Evolutionary conservation across 2,797 vertebrate genomes (phyloP), one percentile per base, ranked within the genome.

Genomic region (Zenarchopterus dispar): DNA sequence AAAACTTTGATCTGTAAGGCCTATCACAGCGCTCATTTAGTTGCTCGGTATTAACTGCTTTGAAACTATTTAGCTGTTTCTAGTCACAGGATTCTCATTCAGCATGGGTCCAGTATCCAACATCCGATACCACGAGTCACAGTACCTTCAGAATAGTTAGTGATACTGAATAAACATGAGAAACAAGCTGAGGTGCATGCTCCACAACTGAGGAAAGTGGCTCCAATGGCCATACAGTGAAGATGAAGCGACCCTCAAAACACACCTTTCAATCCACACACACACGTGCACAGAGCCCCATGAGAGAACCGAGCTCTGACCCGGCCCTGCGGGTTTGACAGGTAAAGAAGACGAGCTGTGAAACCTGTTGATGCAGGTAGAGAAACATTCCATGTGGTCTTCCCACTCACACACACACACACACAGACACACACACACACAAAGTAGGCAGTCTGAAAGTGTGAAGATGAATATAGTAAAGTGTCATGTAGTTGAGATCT

Each of bases 331-430:
- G 44, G 88, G 88, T 88, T 78, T 84, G 74, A 88, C 84, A 77
- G 70, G 84, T 81, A 84, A 24, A 70, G 73, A 70, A 81, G 75
- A 77, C 55, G 81, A 85, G 81, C 77, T 41, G 82, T 63, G 73
- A 67, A 77, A 90, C 90, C 89, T 91, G 89, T 90, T 59, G 73
- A 84, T 86, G 87, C 91, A 93, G 73, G 88, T 75, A 82, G 48
- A 71, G 78, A 80, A 80, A 57, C 79, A 91, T 92, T 91, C 91
- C 89, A 61, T 46, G 22, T 58, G 45, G 11, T 5, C 61, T 21
- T 28, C 28, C 5, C 36, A 15, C 50, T 49, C 48, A 28, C 41
- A 44, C 50, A 50, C 63, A 48, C 45, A 48, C 48, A 46, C 64
- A 69, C 55, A 26, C 72, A 64, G 48, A 65, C 36, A 68, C 31